Percentiles rank a stretch among this genome's conserved stretches.
These are phyloP conservation scores for Columba guinea DNA, from an alignment of 2,797 vertebrate genomes.

Conservation along the genomic window DNA sequence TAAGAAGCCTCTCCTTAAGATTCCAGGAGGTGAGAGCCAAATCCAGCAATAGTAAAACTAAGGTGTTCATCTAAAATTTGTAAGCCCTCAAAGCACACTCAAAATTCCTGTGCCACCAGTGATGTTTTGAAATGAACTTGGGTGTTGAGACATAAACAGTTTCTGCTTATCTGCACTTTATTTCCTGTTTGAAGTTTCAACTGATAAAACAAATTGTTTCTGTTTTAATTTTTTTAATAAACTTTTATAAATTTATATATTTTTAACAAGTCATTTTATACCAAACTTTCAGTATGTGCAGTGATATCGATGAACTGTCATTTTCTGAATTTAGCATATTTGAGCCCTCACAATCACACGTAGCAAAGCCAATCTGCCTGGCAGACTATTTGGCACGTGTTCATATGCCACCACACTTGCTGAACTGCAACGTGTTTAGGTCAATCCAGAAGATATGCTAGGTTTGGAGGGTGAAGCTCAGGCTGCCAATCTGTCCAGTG, in stretches of 20 bases:
- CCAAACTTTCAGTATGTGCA: neutral
- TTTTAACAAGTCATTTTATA: neutral
- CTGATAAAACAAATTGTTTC: neutral
- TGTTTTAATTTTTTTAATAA: too few relatives aligned
- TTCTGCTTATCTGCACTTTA: neutral
- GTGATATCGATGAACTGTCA: neutral
- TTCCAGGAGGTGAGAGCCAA: neutral
- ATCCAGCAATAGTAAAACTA: neutral
- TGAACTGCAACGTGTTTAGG: neutral
- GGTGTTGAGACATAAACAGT: neutral
- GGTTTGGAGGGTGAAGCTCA: neutral
- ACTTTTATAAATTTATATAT: too few relatives aligned
- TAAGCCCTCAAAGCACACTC: fast-evolving
- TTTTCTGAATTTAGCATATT: neutral
- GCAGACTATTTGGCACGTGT: fast-evolving
- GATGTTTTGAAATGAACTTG: neutral
- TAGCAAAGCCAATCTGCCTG: neutral
- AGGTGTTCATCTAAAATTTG: neutral
- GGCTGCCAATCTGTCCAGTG: neutral
- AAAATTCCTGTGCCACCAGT: neutral
- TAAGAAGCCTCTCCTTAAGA: neutral
- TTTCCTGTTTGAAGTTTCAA: neutral
- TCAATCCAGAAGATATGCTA: neutral
- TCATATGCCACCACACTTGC: too few relatives aligned
- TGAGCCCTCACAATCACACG: neutral